Percentiles rank a stretch among this genome's conserved stretches.
phyloP scores from a whole-genome alignment of 2,888 invertebrate genomes.

The Hypercompe scribonia region DNA sequence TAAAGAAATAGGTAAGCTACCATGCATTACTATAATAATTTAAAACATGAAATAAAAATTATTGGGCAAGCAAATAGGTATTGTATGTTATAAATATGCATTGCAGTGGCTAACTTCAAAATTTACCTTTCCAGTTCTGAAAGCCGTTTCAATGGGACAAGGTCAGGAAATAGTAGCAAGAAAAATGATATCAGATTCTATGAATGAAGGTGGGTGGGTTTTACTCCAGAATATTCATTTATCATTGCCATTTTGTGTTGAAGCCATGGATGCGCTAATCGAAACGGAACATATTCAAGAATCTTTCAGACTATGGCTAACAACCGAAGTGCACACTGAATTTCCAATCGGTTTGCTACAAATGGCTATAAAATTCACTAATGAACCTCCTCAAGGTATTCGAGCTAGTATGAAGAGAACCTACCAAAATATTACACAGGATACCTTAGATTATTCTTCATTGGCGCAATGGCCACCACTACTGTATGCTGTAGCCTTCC shows the following conservation, averaged over 20 bases:
- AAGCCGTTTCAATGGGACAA: constrained; percentile 98
- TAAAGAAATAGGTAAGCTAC: constrained; percentile 91
- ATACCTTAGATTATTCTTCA: constrained; percentile 96
- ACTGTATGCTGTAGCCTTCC: constrained; percentile 96
- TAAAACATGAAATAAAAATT: too few relatives aligned
- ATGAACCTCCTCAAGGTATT: constrained; percentile 98
- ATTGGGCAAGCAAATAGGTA: not conserved
- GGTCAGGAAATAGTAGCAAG: constrained; percentile 96
- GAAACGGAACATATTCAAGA: constrained; percentile 94
- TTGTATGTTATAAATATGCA: not conserved
- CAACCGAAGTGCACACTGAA: constrained; percentile 96
- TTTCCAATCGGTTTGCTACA: constrained; percentile 96
- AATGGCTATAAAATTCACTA: constrained; percentile 98
- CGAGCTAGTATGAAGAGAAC: constrained; percentile 96
- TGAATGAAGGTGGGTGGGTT: constrained; percentile 96
- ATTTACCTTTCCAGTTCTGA: constrained; percentile 85
- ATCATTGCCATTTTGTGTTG: constrained; percentile 97
- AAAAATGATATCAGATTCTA: constrained; percentile 92
- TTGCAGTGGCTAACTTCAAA: not conserved
- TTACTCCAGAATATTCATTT: constrained; percentile 98
- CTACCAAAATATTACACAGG: constrained; percentile 95
- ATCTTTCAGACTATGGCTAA: constrained; percentile 96
- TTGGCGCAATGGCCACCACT: constrained; percentile 97
- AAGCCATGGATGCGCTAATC: constrained; percentile 95
- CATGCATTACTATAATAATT: not conserved